Percentiles rank a stretch among this genome's conserved stretches.
Evolutionary conservation across 2,113 vertebrate species (phyloP).

Genomic region (Trogon melanurus): DNA sequence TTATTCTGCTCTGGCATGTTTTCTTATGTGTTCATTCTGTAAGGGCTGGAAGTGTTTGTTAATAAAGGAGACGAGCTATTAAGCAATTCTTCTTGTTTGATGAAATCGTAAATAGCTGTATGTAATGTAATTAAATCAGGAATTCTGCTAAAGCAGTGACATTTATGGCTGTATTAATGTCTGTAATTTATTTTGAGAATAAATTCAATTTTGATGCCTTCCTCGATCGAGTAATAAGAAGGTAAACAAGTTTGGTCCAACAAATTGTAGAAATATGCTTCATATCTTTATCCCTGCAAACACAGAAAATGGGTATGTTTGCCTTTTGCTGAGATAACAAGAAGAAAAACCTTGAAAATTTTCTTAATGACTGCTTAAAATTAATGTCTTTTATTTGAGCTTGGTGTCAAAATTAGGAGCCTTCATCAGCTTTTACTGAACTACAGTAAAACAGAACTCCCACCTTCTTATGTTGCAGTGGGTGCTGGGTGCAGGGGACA

Average conservation of each 20-base stretch:
- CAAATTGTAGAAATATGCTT: background rate
- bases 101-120: background rate
- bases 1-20: background rate
- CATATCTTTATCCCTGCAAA: background rate
- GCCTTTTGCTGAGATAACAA: background rate
- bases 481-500: background rate
- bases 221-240: background rate
- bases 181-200: background rate
- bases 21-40: background rate
- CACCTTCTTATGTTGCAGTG: background rate
- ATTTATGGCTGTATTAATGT: background rate
- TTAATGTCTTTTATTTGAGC: background rate
- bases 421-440: background rate
- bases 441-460: background rate
- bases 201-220: background rate
- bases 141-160: background rate
- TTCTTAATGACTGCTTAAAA: background rate
- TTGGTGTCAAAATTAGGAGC: background rate
- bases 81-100: background rate
- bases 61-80: background rate
- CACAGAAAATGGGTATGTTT: background rate
- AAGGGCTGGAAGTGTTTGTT: background rate
- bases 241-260: background rate
- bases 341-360: background rate
- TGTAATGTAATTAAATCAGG: constrained; percentile 14